These are phyloP conservation scores for Prochilodus magdalenae DNA, from an alignment of 2,113 vertebrate genomes.

Conservation along the genomic window DNA sequence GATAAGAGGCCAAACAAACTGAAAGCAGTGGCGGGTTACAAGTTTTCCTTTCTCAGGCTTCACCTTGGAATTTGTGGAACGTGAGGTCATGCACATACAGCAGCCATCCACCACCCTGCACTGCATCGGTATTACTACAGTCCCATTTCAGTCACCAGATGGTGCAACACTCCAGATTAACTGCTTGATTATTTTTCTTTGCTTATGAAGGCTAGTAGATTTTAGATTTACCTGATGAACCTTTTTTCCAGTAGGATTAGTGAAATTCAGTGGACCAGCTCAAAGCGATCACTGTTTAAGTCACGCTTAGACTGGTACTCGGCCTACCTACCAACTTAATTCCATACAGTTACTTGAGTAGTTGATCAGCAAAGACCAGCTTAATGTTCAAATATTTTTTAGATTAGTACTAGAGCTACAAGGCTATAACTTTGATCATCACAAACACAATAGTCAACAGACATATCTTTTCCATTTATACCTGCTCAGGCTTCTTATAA, in stretches of 20 bases:
- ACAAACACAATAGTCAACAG: too few species aligned
- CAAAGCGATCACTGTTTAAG: background rate
- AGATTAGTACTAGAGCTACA: too few species aligned
- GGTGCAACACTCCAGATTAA: background rate
- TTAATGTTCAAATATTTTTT: too few species aligned
- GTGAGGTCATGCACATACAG: conserved; percentile 56
- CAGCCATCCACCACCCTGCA: conserved; percentile 1
- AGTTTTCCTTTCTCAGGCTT: conserved; percentile 54
- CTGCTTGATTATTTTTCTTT: background rate
- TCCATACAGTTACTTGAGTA: too few species aligned
- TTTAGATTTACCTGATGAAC: background rate
- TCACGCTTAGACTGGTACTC: too few species aligned
- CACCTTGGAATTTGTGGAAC: conserved; percentile 63
- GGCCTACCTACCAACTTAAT: too few species aligned
- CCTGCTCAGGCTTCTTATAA: too few species aligned
- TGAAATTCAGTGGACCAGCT: background rate
- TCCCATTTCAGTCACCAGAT: background rate
- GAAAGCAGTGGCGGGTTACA: conserved; percentile 51
- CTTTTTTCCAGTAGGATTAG: background rate
- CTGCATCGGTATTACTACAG: background rate
- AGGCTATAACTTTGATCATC: too few species aligned
- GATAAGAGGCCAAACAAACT: conserved; percentile 49
- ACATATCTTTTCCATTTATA: too few species aligned
- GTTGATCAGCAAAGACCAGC: too few species aligned
- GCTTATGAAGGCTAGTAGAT: background rate